A percentile compares a stretch with the other conserved stretches of the same genome.
Conservation (phyloP, 2,113 vertebrate species). For the Willisornis vidua region DNA sequence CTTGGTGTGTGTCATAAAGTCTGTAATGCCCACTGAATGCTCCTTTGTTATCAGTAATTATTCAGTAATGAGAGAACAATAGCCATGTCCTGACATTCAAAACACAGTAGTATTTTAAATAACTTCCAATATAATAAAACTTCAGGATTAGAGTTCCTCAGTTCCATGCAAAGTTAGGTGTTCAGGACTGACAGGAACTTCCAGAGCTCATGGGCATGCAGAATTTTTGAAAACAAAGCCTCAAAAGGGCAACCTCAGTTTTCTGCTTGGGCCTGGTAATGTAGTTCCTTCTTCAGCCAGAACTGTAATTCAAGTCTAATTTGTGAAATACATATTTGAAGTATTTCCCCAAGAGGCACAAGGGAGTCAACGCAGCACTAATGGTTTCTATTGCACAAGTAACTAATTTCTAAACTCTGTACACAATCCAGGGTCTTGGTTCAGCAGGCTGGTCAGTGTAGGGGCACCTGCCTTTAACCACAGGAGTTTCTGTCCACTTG, state of each 20-base stretch:
- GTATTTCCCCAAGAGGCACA: not conserved
- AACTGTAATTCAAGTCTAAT: not conserved
- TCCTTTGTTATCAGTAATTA: conserved; percentile 15
- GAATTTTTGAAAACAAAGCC: not conserved
- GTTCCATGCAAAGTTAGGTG: not conserved
- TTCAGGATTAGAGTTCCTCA: not conserved
- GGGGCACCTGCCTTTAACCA: not conserved
- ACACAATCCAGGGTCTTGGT: not conserved
- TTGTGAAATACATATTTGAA: not conserved
- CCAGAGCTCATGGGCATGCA: not conserved
- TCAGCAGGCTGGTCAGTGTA: not conserved
- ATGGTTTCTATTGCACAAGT: not conserved
- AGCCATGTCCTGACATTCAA: not conserved
- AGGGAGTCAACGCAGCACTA: not conserved
- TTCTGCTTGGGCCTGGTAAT: not conserved
- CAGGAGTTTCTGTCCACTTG: not conserved
- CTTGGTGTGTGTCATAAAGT: not conserved
- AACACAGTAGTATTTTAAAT: not conserved
- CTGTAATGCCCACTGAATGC: not conserved
- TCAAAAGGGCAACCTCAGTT: not conserved
- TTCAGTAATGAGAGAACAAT: not conserved
- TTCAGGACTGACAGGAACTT: not conserved
- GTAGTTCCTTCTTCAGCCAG: not conserved
- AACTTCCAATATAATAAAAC: not conserved
- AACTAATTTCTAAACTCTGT: not conserved